A percentile compares a stretch with the other conserved stretches of the same genome.
Conservation (phyloP, 2,113 vertebrate genomes). For the Microcebus jonahi region DNA sequence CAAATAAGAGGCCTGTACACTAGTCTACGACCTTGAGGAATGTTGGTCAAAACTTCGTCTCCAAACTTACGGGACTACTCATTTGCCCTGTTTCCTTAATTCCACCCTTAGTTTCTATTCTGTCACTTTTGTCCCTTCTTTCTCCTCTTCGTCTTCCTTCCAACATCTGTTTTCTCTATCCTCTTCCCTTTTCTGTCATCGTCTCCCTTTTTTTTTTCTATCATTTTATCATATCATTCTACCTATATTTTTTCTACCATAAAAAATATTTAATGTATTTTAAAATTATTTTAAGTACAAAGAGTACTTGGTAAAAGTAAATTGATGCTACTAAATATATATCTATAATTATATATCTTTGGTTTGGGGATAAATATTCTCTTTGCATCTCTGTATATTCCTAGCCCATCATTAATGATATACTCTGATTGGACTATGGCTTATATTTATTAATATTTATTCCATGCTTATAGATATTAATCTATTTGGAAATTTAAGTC, state of each 20-base stretch:
- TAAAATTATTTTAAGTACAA: slow-evolving; percentile 24
- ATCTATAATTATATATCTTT: background rate
- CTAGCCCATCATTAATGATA: background rate
- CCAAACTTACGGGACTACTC: background rate
- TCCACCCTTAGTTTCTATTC: background rate
- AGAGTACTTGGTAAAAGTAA: slow-evolving; percentile 29
- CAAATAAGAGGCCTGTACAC: background rate
- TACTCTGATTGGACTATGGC: background rate
- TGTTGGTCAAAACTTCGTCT: no score
- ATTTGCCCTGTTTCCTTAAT: background rate
- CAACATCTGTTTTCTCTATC: background rate
- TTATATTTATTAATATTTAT: background rate
- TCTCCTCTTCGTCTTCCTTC: background rate
- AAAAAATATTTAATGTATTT: background rate
- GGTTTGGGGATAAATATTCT: background rate
- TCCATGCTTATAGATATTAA: background rate
- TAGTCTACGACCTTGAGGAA: background rate
- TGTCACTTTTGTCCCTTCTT: background rate
- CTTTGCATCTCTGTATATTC: background rate
- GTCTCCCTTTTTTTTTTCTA: background rate
- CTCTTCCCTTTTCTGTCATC: background rate
- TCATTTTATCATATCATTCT: background rate
- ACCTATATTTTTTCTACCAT: background rate
- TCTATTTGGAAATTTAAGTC: background rate
- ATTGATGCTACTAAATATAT: background rate